Evolutionary conservation across 2,797 vertebrate species (phyloP).

Genomic region (Neomorphus geoffroyi): DNA sequence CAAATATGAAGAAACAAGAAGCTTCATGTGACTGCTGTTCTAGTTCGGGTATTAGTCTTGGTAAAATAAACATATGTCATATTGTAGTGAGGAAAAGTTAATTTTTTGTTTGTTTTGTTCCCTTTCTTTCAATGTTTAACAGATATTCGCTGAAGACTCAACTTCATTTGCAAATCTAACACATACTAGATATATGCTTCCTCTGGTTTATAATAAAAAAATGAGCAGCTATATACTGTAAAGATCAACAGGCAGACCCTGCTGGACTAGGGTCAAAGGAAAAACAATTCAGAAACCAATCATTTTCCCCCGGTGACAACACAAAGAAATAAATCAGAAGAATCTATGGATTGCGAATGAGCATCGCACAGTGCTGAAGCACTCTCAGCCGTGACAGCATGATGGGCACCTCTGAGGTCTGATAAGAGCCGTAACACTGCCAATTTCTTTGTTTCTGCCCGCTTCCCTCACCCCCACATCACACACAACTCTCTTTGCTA

Average conservation of each 20-base stretch:
- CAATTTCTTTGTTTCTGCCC: neutral
- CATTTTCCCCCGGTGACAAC: neutral
- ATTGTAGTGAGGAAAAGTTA: neutral
- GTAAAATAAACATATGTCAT: neutral
- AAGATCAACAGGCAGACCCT: neutral
- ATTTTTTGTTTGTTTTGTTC: neutral
- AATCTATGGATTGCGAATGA: neutral
- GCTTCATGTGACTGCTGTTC: neutral
- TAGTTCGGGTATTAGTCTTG: neutral
- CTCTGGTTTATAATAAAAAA: neutral
- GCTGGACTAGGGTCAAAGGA: neutral
- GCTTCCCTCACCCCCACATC: neutral
- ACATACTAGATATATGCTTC: neutral
- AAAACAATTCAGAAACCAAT: conserved; percentile 17
- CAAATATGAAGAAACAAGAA: neutral
- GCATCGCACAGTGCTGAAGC: neutral
- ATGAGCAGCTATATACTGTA: neutral
- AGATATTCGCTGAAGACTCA: neutral
- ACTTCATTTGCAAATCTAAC: neutral
- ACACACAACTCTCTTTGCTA: neutral
- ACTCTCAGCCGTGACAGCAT: neutral
- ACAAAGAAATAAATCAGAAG: neutral
- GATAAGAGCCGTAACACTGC: neutral
- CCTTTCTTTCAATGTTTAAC: neutral
- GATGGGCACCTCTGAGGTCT: neutral